Percentiles rank a stretch among this genome's conserved stretches.
Evolutionary conservation across 2,888 invertebrate genomes (phyloP).

Genomic region (Ditylenchus weischeri): DNA sequence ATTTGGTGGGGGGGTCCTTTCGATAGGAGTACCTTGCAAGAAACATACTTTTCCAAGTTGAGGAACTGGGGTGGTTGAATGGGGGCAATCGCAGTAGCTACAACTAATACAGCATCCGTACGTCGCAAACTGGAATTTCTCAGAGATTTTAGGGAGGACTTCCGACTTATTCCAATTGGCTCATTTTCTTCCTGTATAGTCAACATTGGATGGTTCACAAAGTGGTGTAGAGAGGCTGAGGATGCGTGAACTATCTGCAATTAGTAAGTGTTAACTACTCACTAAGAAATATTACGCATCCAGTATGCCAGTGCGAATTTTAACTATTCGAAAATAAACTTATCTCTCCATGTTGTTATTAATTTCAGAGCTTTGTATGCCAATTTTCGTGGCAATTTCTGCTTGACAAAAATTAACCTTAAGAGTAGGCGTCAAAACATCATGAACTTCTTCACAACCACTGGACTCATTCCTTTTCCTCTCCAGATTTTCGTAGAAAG

Average conservation of each 20-base stretch:
- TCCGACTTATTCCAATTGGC: conserved; percentile 19
- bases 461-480: conserved; percentile 13
- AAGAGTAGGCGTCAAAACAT: conserved; percentile 50
- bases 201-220: conserved; percentile 33
- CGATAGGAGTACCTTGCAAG: too few relatives aligned
- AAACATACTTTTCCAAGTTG: not conserved
- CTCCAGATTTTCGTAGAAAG: conserved; percentile 27
- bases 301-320: too few relatives aligned
- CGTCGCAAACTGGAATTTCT: conserved; percentile 7
- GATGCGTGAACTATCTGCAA: conserved; percentile 36
- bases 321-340: too few relatives aligned
- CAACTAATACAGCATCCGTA: not conserved
- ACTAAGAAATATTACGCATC: too few relatives aligned
- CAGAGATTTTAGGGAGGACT: conserved; percentile 17
- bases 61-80: not conserved
- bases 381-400: too few relatives aligned
- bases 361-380: too few relatives aligned
- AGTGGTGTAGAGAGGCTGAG: conserved; percentile 34
- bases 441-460: conserved; percentile 27
- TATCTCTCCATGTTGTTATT: too few relatives aligned
- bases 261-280: not conserved
- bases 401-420: conserved; percentile 20
- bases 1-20: too few relatives aligned
- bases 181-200: conserved; percentile 34
- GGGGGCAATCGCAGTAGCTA: conserved; percentile 9